Conservation (phyloP, 2,797 vertebrate genomes). For the Columba guinea region DNA sequence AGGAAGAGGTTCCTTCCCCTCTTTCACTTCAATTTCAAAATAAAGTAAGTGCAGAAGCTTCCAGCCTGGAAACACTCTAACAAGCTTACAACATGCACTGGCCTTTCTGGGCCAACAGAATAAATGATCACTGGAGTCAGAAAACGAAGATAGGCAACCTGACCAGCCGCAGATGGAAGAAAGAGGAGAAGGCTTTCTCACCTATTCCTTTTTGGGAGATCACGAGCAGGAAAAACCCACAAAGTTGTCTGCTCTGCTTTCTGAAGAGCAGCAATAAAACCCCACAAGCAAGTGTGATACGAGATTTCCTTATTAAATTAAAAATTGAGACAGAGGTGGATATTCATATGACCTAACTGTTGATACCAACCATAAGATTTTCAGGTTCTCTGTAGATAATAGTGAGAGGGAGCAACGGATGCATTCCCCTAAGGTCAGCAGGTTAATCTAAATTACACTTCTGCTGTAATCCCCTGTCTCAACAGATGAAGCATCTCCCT, state of each 20-base stretch:
- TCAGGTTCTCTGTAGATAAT: background rate
- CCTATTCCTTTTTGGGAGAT: background rate
- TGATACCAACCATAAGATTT: background rate
- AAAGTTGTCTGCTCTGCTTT: background rate
- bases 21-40: background rate
- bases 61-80: background rate
- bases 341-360: background rate
- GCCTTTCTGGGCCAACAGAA: background rate
- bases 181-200: background rate
- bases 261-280: background rate
- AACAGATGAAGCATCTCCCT: background rate
- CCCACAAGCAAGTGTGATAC: background rate
- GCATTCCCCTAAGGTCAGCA: background rate
- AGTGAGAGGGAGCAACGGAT: background rate
- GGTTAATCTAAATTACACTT: background rate
- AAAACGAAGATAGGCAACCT: background rate
- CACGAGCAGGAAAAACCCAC: background rate
- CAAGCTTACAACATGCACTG: background rate
- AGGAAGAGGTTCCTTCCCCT: background rate
- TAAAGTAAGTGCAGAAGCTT: background rate
- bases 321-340: background rate
- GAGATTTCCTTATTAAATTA: background rate
- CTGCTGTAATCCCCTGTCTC: background rate
- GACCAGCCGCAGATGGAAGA: background rate
- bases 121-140: background rate